Evolutionary conservation across 1,140 invertebrate species (phyloP).

Genomic region (Rhagoletis pomonella): DNA sequence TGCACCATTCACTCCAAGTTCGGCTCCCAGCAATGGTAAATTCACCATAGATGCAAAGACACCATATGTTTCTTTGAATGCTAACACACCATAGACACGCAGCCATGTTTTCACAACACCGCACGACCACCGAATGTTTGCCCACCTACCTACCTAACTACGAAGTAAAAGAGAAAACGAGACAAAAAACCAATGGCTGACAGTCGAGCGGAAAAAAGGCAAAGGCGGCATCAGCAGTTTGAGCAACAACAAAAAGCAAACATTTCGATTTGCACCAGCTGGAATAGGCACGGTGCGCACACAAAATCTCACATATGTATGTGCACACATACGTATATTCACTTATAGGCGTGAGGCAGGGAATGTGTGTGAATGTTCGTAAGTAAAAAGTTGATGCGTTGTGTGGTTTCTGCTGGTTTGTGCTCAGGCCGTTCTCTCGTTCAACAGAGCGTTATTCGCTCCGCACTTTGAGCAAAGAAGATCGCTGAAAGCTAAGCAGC

Average conservation of each 20-base stretch:
- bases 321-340: background rate
- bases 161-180: conserved; percentile 59
- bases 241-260: conserved; percentile 4
- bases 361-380: background rate
- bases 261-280: background rate
- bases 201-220: background rate
- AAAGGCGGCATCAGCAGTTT: background rate
- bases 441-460: background rate
- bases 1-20: background rate
- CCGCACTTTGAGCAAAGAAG: background rate
- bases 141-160: background rate
- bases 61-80: background rate
- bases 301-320: background rate
- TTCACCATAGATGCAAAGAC: background rate
- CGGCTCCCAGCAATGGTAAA: background rate
- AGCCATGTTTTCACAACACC: background rate
- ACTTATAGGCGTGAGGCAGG: too few species aligned
- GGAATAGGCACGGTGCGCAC: background rate
- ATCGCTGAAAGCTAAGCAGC: background rate
- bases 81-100: background rate
- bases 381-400: background rate
- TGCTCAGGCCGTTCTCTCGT: background rate
- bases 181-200: conserved; percentile 70
- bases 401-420: background rate
- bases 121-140: background rate